Conservation (phyloP, 1,140 invertebrate genomes). For the Neodiprion fabricii region DNA sequence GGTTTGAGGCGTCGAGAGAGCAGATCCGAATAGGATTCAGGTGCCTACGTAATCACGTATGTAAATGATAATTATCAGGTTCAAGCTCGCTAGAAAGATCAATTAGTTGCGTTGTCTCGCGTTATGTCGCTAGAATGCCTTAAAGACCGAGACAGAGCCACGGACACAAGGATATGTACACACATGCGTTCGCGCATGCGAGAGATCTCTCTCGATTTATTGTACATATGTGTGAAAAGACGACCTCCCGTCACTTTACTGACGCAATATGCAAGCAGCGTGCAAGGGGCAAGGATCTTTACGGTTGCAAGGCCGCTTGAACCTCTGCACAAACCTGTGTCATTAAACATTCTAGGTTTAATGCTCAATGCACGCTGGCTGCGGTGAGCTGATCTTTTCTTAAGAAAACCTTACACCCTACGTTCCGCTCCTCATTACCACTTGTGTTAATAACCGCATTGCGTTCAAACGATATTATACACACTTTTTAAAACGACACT, state of each 20-base stretch:
- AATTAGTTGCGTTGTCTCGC: conserved; percentile 47
- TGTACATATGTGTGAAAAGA: neutral
- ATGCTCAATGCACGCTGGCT: neutral
- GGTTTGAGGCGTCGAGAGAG: conserved; percentile 25
- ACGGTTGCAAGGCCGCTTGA: conserved; percentile 48
- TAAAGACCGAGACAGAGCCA: too few relatives aligned
- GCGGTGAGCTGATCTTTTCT: too few relatives aligned
- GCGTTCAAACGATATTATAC: too few relatives aligned
- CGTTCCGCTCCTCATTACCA: too few relatives aligned
- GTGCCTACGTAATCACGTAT: conserved; percentile 31
- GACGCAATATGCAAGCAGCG: conserved; percentile 13
- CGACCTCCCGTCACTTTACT: neutral
- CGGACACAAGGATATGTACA: too few relatives aligned
- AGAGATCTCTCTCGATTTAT: neutral
- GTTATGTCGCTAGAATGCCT: neutral
- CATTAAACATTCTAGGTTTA: neutral
- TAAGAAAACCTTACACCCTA: too few relatives aligned
- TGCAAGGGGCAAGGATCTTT: conserved; percentile 53
- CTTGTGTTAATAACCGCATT: too few relatives aligned
- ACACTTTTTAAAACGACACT: too few relatives aligned
- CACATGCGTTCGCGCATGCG: neutral
- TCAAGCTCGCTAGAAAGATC: conserved; percentile 59
- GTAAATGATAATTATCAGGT: conserved; percentile 58
- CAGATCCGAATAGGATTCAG: conserved; percentile 17
- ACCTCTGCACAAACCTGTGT: conserved; percentile 22